Evolutionary conservation across 2,888 invertebrate genomes (phyloP).

Genomic region (Lepeophtheirus nordmannii): DNA sequence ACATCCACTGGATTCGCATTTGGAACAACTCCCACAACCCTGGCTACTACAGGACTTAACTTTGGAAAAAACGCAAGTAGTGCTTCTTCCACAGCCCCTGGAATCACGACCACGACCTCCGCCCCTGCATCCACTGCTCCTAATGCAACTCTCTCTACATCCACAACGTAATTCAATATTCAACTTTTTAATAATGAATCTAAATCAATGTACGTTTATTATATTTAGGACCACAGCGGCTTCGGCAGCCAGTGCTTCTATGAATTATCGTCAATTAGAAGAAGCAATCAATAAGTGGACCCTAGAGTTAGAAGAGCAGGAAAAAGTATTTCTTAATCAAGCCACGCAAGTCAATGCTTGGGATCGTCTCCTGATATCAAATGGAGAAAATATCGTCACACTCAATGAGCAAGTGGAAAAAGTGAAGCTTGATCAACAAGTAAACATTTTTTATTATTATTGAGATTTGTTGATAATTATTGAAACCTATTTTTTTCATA

Average conservation of each 20-base stretch:
- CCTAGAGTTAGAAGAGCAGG: slow-evolving; percentile 75
- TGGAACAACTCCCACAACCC: slow-evolving; percentile 25
- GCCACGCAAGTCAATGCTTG: slow-evolving; percentile 89
- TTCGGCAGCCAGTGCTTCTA: slow-evolving; percentile 27
- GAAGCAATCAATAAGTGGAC: slow-evolving; percentile 90
- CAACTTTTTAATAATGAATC: background rate
- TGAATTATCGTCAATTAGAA: slow-evolving; percentile 71
- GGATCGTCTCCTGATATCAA: slow-evolving; percentile 74
- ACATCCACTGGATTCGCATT: slow-evolving; percentile 29
- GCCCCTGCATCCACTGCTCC: slow-evolving; percentile 13
- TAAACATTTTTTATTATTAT: background rate
- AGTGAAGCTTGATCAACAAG: slow-evolving; percentile 69
- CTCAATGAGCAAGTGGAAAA: slow-evolving; percentile 72
- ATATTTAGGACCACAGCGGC: slow-evolving; percentile 10
- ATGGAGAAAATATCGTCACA: slow-evolving; percentile 79
- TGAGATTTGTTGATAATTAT: background rate
- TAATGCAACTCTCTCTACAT: background rate
- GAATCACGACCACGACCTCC: background rate
- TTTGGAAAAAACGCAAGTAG: background rate
- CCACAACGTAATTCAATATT: background rate
- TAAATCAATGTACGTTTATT: background rate
- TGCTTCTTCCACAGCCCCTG: background rate
- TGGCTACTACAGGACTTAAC: slow-evolving; percentile 25
- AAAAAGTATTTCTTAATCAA: slow-evolving; percentile 77
- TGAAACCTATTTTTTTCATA: background rate